Base-by-base conservation (phyloP, 2,888 invertebrate genomes). In the Tillus elongatus region DNA sequence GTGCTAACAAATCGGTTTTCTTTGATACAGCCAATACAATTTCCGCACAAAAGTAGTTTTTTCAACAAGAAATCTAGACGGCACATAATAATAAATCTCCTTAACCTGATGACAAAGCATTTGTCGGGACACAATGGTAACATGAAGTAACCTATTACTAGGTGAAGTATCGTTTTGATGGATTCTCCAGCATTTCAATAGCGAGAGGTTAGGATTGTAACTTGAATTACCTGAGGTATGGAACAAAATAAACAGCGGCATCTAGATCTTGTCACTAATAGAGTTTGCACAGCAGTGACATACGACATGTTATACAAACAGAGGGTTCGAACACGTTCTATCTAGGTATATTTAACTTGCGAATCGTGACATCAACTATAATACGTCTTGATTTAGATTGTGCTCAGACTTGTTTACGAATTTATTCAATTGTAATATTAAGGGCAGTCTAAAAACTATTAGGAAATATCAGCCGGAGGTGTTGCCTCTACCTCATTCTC, bases 201-300 rank as follows among this genome's bases (percentile, higher is more conserved):
- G 40, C 9, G 26, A 13, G 16, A 4, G 13, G 11, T 33, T 11
- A 11, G 12, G 14, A 27, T 13, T 28, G 24, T 39, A 30, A 35
- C 33, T 39, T 13, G 41, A 11, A 39, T 39, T 36, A 33, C 33
- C 13, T 15, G 33, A 36, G 11, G 13, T 37, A n/a, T 52, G 57
- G 49, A 53, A 51, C 51, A n/a, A n/a, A n/a, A n/a, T n/a, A n/a
- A n/a, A n/a, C n/a, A n/a, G n/a, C n/a, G n/a, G n/a, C n/a, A n/a
- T n/a, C n/a, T 51, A 58, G 57, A 60, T 61, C 57, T 61, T 61
- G 62, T 62, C 60, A 56, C 60, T 62, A 63, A 63, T 63, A 61
- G 59, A 63, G 62, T 63, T 63, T 62, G 60, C 57, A 48, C 49
- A 58, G 54, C 57, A 54, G 56, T 63, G 62, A 62, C 62, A 61